These are phyloP conservation scores for Caenorhabditis imperialis DNA, from an alignment of 2,888 invertebrate species.

Conservation along the genomic window DNA sequence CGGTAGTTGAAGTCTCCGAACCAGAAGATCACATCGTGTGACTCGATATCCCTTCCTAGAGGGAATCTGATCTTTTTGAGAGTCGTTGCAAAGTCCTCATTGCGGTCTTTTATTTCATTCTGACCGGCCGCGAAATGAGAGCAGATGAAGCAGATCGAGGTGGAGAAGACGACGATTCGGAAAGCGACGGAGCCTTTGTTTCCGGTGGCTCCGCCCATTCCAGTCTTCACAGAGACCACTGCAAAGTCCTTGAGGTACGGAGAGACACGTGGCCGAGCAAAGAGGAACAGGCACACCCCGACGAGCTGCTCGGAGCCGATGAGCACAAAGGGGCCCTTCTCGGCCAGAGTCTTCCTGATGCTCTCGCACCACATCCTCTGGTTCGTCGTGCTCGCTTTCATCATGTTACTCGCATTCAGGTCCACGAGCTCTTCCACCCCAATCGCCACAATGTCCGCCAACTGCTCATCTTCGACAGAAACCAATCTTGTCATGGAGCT, in stretches of 20 bases:
- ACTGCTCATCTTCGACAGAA: slow-evolving; percentile 52
- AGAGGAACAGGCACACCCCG: slow-evolving; percentile 96
- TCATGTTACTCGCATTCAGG: slow-evolving; percentile 96
- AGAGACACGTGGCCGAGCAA: slow-evolving; percentile 90
- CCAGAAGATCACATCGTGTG: slow-evolving; percentile 99
- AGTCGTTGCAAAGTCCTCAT: slow-evolving; percentile 96
- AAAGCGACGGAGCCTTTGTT: slow-evolving; percentile 84
- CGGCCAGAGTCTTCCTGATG: slow-evolving; percentile 84
- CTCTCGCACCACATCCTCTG: slow-evolving; percentile 95
- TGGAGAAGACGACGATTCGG: slow-evolving; percentile 88
- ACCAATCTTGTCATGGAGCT: slow-evolving; percentile 57
- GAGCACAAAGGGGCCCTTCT: slow-evolving; percentile 67
- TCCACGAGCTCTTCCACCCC: slow-evolving; percentile 99
- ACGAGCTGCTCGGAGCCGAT: slow-evolving; percentile 79
- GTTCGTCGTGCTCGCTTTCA: slow-evolving; percentile 93
- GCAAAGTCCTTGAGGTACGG: slow-evolving; percentile 84
- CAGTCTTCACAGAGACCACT: slow-evolving; percentile 88
- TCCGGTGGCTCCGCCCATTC: slow-evolving; percentile 95
- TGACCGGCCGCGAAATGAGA: slow-evolving; percentile 99
- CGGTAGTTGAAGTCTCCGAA: slow-evolving; percentile 97
- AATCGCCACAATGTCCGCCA: slow-evolving; percentile 93
- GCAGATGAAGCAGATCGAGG: slow-evolving; percentile 96
- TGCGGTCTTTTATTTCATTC: slow-evolving; percentile 90
- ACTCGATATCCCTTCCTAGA: slow-evolving; percentile 82
- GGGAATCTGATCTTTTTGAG: slow-evolving; percentile 84